A percentile compares a stretch with the other conserved stretches of the same genome.
phyloP scores from a whole-genome alignment of 2,797 vertebrate species.

The Micromesistius poutassou region DNA sequence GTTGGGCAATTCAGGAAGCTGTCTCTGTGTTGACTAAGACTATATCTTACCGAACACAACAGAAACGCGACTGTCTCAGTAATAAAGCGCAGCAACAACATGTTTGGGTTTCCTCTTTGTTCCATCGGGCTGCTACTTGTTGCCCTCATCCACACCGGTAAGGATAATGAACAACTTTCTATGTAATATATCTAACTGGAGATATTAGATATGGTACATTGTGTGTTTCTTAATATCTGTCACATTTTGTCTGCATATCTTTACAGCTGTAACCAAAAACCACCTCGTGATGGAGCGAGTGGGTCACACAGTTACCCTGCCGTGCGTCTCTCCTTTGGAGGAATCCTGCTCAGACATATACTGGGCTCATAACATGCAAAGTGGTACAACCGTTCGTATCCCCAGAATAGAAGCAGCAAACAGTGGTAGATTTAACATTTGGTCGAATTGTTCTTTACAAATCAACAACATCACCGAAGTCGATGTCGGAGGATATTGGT shows the following conservation, averaged over 20 bases:
- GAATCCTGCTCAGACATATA: background rate
- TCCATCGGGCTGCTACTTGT: constrained; percentile 28
- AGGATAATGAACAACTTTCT: constrained; percentile 9
- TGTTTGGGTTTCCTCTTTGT: constrained; percentile 14
- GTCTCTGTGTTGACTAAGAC: constrained; percentile 10
- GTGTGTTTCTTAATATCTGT: background rate
- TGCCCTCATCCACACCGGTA: constrained; percentile 24
- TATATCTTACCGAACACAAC: background rate
- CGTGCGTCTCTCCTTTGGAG: background rate
- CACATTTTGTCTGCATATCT: background rate
- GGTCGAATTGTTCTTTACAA: background rate
- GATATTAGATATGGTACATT: background rate
- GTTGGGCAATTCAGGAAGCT: background rate
- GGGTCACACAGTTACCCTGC: background rate
- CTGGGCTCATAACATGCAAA: background rate
- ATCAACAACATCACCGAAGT: background rate
- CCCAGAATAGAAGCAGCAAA: background rate
- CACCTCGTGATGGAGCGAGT: background rate
- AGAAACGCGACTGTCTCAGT: background rate
- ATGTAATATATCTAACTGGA: background rate
- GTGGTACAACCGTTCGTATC: background rate
- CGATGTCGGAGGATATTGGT: background rate
- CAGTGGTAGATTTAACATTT: background rate
- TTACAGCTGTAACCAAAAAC: background rate
- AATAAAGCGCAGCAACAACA: background rate